These are phyloP conservation scores for Ceratoteleas bidentatus DNA, from an alignment of 1,140 invertebrate species.

Conservation along the genomic window DNA sequence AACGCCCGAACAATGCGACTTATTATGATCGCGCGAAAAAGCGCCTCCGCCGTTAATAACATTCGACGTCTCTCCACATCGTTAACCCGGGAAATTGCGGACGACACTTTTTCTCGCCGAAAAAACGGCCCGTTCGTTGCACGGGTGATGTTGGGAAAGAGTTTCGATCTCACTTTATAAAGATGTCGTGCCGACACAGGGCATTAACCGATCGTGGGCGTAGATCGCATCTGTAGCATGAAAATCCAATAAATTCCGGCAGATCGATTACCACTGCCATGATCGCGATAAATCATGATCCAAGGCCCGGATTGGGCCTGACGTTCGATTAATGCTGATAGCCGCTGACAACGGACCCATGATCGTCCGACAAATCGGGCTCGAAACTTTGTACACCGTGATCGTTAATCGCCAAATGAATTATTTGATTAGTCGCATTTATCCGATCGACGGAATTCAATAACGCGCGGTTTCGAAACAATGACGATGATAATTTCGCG, in stretches of 20 bases:
- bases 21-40: constrained; percentile 56
- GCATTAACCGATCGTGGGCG: constrained; percentile 66
- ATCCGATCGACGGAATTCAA: background rate
- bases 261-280: constrained; percentile 69
- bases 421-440: constrained; percentile 16
- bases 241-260: constrained; percentile 68
- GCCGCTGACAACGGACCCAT: constrained; percentile 45
- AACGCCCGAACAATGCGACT: constrained; percentile 61
- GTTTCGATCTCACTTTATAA: constrained; percentile 49
- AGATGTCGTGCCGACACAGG: constrained; percentile 54
- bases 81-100: constrained; percentile 53
- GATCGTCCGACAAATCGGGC: constrained; percentile 50
- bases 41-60: constrained; percentile 38
- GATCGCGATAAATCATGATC: constrained; percentile 69
- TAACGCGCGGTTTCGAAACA: background rate
- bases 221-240: constrained; percentile 67
- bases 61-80: constrained; percentile 54
- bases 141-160: constrained; percentile 33
- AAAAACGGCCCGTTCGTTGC: no score
- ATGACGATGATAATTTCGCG: constrained; percentile 1
- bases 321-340: constrained; percentile 60
- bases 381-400: constrained; percentile 9
- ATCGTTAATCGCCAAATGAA: constrained; percentile 14
- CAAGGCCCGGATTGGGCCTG: constrained; percentile 63
- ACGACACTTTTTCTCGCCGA: constrained; percentile 29